Base-by-base conservation (phyloP, 2,888 invertebrate genomes). In the Parochlus steinenii region DNA sequence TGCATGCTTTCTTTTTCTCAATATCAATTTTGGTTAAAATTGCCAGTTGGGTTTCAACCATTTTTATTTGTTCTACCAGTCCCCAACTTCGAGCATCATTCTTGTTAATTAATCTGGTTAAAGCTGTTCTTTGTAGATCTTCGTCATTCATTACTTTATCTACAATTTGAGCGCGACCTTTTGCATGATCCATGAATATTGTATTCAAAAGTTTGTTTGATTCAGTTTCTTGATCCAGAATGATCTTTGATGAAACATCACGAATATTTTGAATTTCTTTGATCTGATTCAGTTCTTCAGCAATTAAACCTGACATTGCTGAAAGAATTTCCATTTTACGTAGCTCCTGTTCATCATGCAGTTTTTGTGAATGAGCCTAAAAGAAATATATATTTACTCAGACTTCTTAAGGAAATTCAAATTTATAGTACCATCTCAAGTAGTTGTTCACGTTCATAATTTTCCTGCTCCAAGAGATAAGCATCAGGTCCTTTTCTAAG, bases 81-180 rank as follows among this genome's bases (percentile, higher is more conserved):
- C 77, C 74, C 78, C 79, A 79, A 42, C 71, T 74, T 46, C 74
- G 69, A 6, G 78, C 69, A 57, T 81, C 81, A 41, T 74, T 73
- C 48, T 71, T 66, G 54, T 78, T 76, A 40, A 81, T 56, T 29
- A 81, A 56, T 10, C 74, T 69, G 17, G 73, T 71, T 3, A 82
- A 76, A 6, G 77, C 71, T 5, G 70, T 73, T 53, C 74, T 75
- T 51, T 81, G 81, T 35, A 79, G 51, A 44, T 73, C 73, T 48
- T 71, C 73, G 48, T 80, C 75, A 48, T 71, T 67, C 44, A 71
- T 61, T 36, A 81, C 58, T 47, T 68, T 66, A 30, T 63, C 59
- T 2, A 77, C 62, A 33, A 78, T 57, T 39, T 64, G 62, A 33
- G 64, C 62, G 39, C 70, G 71, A 39, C 67, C 67, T 42, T 66